Evolutionary conservation across 53 echinoderm and acorn worm species (phyloP).

Genomic region (Paelopatides confundens): DNA sequence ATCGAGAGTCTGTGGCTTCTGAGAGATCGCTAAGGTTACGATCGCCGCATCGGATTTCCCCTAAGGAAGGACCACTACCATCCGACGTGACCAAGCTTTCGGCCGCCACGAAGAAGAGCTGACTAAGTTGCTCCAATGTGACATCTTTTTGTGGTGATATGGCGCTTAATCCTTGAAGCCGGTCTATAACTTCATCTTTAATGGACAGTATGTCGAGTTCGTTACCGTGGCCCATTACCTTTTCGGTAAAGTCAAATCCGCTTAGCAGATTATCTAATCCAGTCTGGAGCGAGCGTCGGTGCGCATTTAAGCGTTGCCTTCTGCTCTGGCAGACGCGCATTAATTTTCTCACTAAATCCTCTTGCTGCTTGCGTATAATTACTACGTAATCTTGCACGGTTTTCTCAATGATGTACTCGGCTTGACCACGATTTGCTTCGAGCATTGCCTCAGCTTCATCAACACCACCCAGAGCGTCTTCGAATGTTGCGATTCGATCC

Average conservation of each 20-base stretch:
- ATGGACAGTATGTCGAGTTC: constrained; percentile 97
- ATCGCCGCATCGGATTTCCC: constrained; percentile 96
- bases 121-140: constrained; percentile 92
- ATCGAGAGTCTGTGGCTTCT: constrained; percentile 84
- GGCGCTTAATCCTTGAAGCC: constrained; percentile 86
- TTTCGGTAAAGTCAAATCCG: constrained; percentile 98
- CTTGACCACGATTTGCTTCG: constrained; percentile 95
- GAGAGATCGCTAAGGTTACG: constrained; percentile 82
- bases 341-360: constrained; percentile 77
- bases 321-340: constrained; percentile 85
- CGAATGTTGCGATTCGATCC: constrained; percentile 91
- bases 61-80: constrained; percentile 72
- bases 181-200: constrained; percentile 96
- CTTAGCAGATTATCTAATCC: constrained; percentile 95
- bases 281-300: constrained; percentile 86
- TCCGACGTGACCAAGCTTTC: constrained; percentile 67
- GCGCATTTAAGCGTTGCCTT: constrained; percentile 91
- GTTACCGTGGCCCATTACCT: constrained; percentile 94
- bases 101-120: constrained; percentile 90
- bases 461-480: constrained; percentile 87
- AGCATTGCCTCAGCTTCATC: constrained; percentile 97
- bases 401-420: constrained; percentile 95
- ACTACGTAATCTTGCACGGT: constrained; percentile 87
- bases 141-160: constrained; percentile 97
- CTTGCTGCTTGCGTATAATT: constrained; percentile 80